These are phyloP conservation scores for Antennarius maculatus DNA, from an alignment of 2,797 vertebrate genomes.

Conservation along the genomic window DNA sequence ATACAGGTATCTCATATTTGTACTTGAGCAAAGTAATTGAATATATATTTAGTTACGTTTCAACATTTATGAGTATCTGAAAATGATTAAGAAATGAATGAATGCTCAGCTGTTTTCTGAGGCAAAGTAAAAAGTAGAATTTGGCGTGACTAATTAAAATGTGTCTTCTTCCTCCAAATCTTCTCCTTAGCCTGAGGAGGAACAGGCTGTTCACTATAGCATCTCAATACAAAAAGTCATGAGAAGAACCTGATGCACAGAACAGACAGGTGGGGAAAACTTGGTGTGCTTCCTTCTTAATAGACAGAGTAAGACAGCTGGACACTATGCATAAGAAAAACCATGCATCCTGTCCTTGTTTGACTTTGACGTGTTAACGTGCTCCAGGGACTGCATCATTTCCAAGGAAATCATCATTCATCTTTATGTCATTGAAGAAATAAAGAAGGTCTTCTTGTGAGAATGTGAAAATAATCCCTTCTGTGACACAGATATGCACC, in stretches of 20 bases:
- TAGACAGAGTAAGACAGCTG: slow-evolving; percentile 57
- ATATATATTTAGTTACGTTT: not conserved
- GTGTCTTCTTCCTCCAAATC: slow-evolving; percentile 38
- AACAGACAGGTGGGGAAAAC: slow-evolving; percentile 52
- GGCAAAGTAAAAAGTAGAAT: slow-evolving; percentile 43
- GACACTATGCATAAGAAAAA: slow-evolving; percentile 20
- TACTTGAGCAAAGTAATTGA: not conserved
- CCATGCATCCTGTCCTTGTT: slow-evolving; percentile 37
- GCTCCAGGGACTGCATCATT: slow-evolving; percentile 35
- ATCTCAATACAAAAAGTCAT: slow-evolving; percentile 41
- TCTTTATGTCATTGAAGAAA: slow-evolving; percentile 7
- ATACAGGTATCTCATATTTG: not conserved
- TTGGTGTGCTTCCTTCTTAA: slow-evolving; percentile 42
- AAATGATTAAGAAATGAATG: slow-evolving; percentile 14
- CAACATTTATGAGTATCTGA: not conserved
- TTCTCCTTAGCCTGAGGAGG: slow-evolving; percentile 43
- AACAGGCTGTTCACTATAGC: slow-evolving; percentile 39
- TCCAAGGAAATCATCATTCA: slow-evolving; percentile 32
- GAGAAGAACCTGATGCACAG: slow-evolving; percentile 40
- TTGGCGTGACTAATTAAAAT: slow-evolving; percentile 54
- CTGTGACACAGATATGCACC: slow-evolving; percentile 12
- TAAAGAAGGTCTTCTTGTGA: slow-evolving; percentile 24
- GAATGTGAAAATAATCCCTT: slow-evolving; percentile 14
- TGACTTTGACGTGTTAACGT: slow-evolving; percentile 48
- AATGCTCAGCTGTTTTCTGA: slow-evolving; percentile 9